Base-by-base conservation (phyloP, 2,797 vertebrate species). In the Neolamprologus multifasciatus region DNA sequence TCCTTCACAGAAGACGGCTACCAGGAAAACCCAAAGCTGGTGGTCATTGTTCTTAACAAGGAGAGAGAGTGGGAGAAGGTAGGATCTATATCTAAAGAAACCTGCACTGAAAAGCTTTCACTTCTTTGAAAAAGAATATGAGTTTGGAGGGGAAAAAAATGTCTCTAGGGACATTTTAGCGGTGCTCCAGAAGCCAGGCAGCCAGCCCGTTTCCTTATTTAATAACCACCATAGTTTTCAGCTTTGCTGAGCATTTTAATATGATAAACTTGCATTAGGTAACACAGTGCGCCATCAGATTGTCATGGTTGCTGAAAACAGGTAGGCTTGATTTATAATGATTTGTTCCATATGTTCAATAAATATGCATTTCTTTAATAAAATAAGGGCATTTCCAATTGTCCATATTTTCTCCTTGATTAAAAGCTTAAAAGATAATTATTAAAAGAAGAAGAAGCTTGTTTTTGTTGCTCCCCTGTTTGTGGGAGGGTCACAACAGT, bases 1-100 rank as follows among this genome's bases (percentile, higher is more conserved):
- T 99, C 99, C 88, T 99, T 99, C 96, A 99, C 99, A 0, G 98
- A 98, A 45, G 98, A 99, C 11, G 99, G 99, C 48, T 99, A 99
- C 84, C 99, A 99, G 94, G 97, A 98, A 10, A 96, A 97, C 87
- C 99, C 99, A 82, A 97, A 98, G 92, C 97, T 99, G 92, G 98
- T 98, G 93, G 98, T 99, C 93, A 98, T 99, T 2, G 97, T 99
- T 50, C 95, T 99, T 84, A 99, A 99, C 95, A 98, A 98, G 71
- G 97, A 99, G 2, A 96, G 98, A 2, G 96, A 98, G 8, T 99
- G 98, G 98, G 98, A 99, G 51, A 99, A 99, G 98, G 98, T 98
- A 96, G 95, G 97, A 77, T 33, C 29, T 50, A 10, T n/a, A 23
- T 51, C 14, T 80, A 38, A 78, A 51, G 79, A 40, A 31, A 2